Conservation (phyloP, 2,113 vertebrate species). For the Eublepharis macularius region DNA sequence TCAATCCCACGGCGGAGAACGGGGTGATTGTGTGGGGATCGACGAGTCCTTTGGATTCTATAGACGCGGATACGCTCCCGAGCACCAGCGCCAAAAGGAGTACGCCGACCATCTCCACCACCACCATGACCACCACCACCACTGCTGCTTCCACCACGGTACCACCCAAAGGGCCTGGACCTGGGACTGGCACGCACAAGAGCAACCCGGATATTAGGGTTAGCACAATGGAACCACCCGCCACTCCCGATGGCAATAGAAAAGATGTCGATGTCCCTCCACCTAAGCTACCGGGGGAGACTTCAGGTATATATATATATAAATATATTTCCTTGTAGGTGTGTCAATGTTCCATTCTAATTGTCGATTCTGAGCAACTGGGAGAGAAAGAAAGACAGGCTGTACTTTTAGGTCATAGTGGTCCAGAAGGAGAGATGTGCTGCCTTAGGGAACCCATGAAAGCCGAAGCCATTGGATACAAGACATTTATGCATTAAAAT, state of each 20-base stretch:
- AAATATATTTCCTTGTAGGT: background rate
- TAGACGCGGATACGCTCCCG: slow-evolving; percentile 70
- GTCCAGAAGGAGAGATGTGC: no score
- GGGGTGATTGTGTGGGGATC: slow-evolving; percentile 82
- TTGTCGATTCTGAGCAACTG: background rate
- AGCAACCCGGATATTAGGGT: slow-evolving; percentile 47
- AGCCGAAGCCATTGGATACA: no score
- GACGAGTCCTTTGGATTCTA: slow-evolving; percentile 74
- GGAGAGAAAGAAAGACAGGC: background rate
- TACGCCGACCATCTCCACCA: slow-evolving; percentile 28
- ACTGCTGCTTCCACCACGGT: background rate
- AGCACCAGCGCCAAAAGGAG: slow-evolving; percentile 52
- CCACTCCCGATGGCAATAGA: slow-evolving; percentile 63
- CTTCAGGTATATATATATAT: slow-evolving; percentile 67
- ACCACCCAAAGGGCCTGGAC: slow-evolving; percentile 51
- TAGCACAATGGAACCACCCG: slow-evolving; percentile 70
- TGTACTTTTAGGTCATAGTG: background rate
- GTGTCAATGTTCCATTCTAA: no score
- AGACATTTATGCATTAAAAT: no score
- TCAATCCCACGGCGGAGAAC: slow-evolving; percentile 63
- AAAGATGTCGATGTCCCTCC: slow-evolving; percentile 59
- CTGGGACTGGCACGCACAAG: slow-evolving; percentile 31
- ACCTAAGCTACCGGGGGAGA: slow-evolving; percentile 74
- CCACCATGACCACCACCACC: slow-evolving; percentile 28
- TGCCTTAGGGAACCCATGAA: no score